Conservation (phyloP, 1,140 invertebrate genomes). For the Macrostomum lignano region DNA sequence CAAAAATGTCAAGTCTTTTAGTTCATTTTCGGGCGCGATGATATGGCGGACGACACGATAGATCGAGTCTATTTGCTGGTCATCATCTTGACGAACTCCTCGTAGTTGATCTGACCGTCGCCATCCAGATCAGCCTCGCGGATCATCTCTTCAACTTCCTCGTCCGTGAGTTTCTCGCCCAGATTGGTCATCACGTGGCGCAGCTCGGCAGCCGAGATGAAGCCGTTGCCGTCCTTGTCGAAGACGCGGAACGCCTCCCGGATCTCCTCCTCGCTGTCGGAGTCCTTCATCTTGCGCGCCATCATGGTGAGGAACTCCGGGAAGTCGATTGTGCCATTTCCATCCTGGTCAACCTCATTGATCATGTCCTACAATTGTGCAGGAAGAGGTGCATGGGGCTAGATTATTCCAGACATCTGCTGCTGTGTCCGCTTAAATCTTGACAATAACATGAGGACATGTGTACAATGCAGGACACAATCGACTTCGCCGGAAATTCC, state of each 20-base stretch:
- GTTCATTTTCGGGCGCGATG: too few relatives aligned
- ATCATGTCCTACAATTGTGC: too few relatives aligned
- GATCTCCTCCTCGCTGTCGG: conserved; percentile 90
- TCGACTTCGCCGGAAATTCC: too few relatives aligned
- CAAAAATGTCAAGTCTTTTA: too few relatives aligned
- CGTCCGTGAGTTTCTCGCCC: conserved; percentile 57
- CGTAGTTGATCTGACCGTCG: conserved; percentile 31
- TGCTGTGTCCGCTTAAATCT: too few relatives aligned
- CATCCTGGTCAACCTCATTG: conserved; percentile 96
- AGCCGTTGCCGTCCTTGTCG: conserved; percentile 77
- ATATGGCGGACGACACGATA: too few relatives aligned
- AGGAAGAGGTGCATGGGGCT: too few relatives aligned
- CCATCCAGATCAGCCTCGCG: conserved; percentile 61
- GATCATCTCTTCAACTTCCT: conserved; percentile 75
- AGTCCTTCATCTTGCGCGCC: conserved; percentile 95
- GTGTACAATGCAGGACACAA: too few relatives aligned
- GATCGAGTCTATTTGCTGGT: too few relatives aligned
- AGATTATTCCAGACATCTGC: too few relatives aligned
- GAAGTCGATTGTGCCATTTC: conserved; percentile 90
- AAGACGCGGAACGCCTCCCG: conserved; percentile 90
- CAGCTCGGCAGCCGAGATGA: conserved; percentile 36
- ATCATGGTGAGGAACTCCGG: conserved; percentile 95
- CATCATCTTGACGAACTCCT: conserved; percentile 8
- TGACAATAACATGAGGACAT: too few relatives aligned
- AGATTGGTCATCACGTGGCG: conserved; percentile 62